Percentiles rank a stretch among this genome's conserved stretches.
Conservation (phyloP, 92 coral and sea anemone genomes). For the Parazoanthus atlanticus region DNA sequence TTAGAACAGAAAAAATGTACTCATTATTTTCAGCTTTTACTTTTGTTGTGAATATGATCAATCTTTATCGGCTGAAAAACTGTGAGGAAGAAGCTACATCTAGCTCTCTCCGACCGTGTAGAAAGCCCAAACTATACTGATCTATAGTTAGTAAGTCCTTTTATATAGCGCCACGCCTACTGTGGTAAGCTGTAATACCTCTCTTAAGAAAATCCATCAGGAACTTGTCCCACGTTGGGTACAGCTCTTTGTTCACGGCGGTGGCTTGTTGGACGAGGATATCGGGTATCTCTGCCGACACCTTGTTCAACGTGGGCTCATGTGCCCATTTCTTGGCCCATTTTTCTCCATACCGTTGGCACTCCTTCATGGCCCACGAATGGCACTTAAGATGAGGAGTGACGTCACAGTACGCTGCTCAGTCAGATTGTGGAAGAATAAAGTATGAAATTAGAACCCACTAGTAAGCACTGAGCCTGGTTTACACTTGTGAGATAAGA, state of each 20-base stretch:
- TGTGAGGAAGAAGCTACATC: too few species aligned
- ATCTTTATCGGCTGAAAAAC: too few species aligned
- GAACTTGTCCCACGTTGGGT: conserved; percentile 88
- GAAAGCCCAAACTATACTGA: too few species aligned
- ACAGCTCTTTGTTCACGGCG: conserved; percentile 77
- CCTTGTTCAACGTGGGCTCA: conserved; percentile 91
- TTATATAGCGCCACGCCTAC: neutral
- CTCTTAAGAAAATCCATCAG: conserved; percentile 84
- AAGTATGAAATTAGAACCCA: neutral
- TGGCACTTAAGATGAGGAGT: conserved; percentile 86
- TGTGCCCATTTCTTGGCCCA: conserved; percentile 99
- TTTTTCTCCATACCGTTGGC: conserved; percentile 96
- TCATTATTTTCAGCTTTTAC: too few species aligned
- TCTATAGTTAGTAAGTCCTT: neutral
- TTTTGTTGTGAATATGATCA: too few species aligned
- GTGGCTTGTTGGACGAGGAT: conserved; percentile 77
- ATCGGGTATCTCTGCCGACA: conserved; percentile 88
- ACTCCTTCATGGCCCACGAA: conserved; percentile 88
- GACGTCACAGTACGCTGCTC: conserved; percentile 89
- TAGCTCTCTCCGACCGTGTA: too few species aligned
- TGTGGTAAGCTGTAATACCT: conserved; percentile 54
- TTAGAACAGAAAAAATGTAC: too few species aligned
- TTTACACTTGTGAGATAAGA: too few species aligned
- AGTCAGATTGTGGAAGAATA: neutral
- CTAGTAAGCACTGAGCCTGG: too few species aligned